A percentile compares a stretch with the other conserved stretches of the same genome.
These are phyloP conservation scores for Hofmannophila pseudospretella DNA, from an alignment of 2,888 invertebrate species.

Conservation along the genomic window DNA sequence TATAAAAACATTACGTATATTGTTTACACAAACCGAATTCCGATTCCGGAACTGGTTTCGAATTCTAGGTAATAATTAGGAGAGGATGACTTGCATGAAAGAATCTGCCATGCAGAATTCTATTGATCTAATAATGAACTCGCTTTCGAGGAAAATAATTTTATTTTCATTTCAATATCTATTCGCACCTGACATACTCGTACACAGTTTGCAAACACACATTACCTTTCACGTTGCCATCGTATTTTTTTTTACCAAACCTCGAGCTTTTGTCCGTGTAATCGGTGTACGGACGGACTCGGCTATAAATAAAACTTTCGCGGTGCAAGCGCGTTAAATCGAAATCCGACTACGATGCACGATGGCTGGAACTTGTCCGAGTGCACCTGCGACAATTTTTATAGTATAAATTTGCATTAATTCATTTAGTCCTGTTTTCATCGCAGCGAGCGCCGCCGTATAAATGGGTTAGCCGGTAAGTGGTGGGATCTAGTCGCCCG, in stretches of 20 bases:
- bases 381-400: constrained; percentile 78
- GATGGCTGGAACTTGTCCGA: constrained; percentile 67
- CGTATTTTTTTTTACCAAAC: not conserved
- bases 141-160: no score
- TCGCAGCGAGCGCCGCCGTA: constrained; percentile 39
- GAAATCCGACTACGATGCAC: constrained; percentile 55
- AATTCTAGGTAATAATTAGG: no score
- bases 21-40: no score
- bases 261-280: constrained; percentile 35
- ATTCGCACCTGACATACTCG: no score
- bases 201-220: no score
- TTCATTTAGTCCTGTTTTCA: constrained; percentile 76
- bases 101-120: no score
- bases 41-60: no score
- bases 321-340: constrained; percentile 71
- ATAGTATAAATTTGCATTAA: constrained; percentile 78
- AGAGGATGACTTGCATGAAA: no score
- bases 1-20: no score
- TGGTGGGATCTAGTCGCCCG: constrained; percentile 58
- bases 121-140: no score
- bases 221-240: no score
- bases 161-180: no score
- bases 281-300: constrained; percentile 42
- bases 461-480: constrained; percentile 77
- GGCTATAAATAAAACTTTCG: constrained; percentile 72